Conservation (phyloP, 2,797 vertebrate genomes). For the Rhynchonycteris naso region DNA sequence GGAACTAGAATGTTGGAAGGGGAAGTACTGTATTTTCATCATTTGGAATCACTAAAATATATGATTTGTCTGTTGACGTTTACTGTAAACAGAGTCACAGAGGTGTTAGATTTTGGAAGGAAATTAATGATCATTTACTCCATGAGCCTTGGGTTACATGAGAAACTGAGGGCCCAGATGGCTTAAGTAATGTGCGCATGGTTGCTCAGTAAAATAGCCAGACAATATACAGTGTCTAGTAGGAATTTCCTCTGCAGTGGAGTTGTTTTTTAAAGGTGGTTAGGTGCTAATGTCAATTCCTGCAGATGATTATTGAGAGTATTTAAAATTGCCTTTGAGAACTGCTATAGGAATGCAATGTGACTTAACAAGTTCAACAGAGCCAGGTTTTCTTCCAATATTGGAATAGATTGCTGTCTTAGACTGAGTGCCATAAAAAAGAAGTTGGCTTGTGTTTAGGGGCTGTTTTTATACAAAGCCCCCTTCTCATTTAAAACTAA, state of each 20-base stretch:
- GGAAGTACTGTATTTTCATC: not conserved
- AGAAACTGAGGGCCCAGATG: not conserved
- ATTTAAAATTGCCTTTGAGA: not conserved
- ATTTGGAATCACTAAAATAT: constrained; percentile 19
- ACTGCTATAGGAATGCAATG: not conserved
- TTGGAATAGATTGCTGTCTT: not conserved
- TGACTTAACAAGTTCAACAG: not conserved
- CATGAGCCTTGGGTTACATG: not conserved
- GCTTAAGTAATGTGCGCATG: not conserved
- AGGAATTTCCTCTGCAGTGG: not conserved
- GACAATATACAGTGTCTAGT: not conserved
- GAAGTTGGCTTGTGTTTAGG: not conserved
- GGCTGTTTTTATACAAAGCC: not conserved
- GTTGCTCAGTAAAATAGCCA: not conserved
- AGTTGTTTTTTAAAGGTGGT: not conserved
- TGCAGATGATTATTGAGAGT: not conserved
- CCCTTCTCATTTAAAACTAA: not conserved
- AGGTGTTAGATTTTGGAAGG: constrained; percentile 30
- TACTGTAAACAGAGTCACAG: constrained; percentile 44
- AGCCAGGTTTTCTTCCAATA: not conserved
- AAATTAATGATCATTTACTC: not conserved
- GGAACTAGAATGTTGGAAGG: not conserved
- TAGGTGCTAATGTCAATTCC: not conserved
- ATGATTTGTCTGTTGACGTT: not conserved
- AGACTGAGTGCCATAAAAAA: not conserved